Evolutionary conservation across 2,888 invertebrate species (phyloP), one percentile per base, ranked within the genome.

Genomic region (Parasteatoda lunata): DNA sequence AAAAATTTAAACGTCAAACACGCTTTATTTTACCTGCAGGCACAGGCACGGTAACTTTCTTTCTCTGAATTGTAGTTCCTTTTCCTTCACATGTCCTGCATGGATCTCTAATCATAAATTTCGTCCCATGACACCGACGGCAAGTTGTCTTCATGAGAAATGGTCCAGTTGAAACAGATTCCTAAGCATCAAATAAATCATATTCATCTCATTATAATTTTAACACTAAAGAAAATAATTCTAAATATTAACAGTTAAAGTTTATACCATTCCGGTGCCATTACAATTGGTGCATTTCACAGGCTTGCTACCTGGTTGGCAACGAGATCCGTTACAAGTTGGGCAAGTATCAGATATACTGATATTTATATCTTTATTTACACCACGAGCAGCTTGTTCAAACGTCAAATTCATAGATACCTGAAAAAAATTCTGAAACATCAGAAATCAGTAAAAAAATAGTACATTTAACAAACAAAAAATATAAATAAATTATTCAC

Each of bases 111-210:
- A 99, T 98, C 90, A 95, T 94, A 93, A 96, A 95, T 83, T 97
- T 94, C 0, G 95, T 94, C 0, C 98, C 98, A 90, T 96, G 95
- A 91, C 98, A 98, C 90, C 96, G 95, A 79, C 98, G 94, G 91
- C 98, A 99, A 0, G 98, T 98, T 3, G 97, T 96, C 80, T 98
- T 94, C 98, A 99, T 98, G 49, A 98, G 95, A 93, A 98, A 99
- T 77, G 98, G 98, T 51, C 98, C 98, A 11, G 92, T 92, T 48
- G 91, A 91, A 47, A 93, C 91, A 0, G 93, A 93, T 90, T 93
- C 93, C 92, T 92, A 89, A 4, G 84, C 77, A 79, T 51, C n/a
- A 13, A 59, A 59, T 13, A 13, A 59, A 7, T 9, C 4, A 59
- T 0, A 13, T 59, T 4, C 8, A 13, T 59, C 0, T 8, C n/a